Conservation (phyloP, 2,797 vertebrate species). For the Spea hammondii region DNA sequence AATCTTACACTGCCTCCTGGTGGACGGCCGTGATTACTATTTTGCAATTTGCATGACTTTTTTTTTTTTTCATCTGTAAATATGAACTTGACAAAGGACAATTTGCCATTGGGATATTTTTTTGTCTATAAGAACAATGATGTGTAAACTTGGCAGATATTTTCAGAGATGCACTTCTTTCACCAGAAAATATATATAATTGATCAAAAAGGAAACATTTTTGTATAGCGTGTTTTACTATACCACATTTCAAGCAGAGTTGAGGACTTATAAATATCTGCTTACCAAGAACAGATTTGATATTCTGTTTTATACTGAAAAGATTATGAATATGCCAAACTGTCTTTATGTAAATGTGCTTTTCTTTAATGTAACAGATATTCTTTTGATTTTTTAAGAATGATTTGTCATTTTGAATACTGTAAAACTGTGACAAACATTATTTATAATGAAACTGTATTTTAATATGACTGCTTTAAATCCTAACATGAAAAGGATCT, state of each 20-base stretch:
- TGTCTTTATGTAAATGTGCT: conserved; percentile 76
- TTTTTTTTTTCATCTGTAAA: conserved; percentile 23
- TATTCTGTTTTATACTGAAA: conserved; percentile 84
- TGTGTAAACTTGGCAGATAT: conserved; percentile 77
- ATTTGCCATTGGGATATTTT: conserved; percentile 60
- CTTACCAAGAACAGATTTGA: conserved; percentile 75
- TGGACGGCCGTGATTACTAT: conserved; percentile 79
- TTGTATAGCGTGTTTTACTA: conserved; percentile 92
- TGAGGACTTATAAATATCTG: conserved; percentile 65
- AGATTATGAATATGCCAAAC: conserved; percentile 81
- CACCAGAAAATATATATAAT: conserved; percentile 78
- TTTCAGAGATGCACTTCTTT: conserved; percentile 91
- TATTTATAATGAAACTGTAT: conserved; percentile 93
- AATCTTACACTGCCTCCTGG: conserved; percentile 90
- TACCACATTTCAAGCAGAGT: conserved; percentile 71
- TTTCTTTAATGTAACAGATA: conserved; percentile 66
- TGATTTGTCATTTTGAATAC: conserved; percentile 85
- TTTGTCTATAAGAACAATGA: conserved; percentile 65
- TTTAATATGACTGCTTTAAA: conserved; percentile 91
- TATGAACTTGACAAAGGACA: conserved; percentile 66
- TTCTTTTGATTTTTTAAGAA: conserved; percentile 70
- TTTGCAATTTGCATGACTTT: conserved; percentile 32
- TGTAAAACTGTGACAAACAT: conserved; percentile 92
- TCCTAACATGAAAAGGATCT: conserved; percentile 79
- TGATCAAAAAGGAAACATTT: conserved; percentile 60